Evolutionary conservation across 2,888 invertebrate species (phyloP), one percentile per base, ranked within the genome.

Genomic region (Erebia aethiops): DNA sequence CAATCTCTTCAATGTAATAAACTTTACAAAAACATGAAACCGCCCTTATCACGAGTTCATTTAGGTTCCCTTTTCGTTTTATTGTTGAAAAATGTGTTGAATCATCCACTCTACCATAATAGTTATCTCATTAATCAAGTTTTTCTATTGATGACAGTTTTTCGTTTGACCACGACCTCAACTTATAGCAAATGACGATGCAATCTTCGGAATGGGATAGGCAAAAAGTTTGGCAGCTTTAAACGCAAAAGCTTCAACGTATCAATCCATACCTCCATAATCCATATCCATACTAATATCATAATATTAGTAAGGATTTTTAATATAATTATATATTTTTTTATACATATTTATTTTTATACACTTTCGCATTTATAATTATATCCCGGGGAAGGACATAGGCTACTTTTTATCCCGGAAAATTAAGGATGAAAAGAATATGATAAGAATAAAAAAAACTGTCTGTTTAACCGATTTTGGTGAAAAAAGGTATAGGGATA

Each of bases 41-140:
- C 66, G 56, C 60, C 61, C 54, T 69, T 69, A 13, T 64, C 67
- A 61, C 54, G 72, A 60, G 67, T 63, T 73, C 71, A 75, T 73
- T 71, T 70, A 64, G 66, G 54, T 52, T 52, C 70, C 65, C 61
- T 43, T 66, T 69, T 57, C 35, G 54, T 60, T 69, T 74, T 66
- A 69, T 70, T 70, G 61, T 70, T 66, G 68, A 57, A 72, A 67
- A 71, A 62, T 67, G 35, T 67, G 56, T 64, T 35, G 21, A 64
- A 54, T 54, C 56, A 66, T 58, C 49, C 56, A 60, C 52, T 58
- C 21, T 21, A 51, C 26, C 61, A 61, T 43, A 61, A 61, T 46
- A 62, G 21, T 18, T 14, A 7, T 49, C 51, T 18, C 64, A 58
- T 62, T 70, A 41, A 41, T 60, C 16, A 58, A 65, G 21, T 65